A percentile compares a stretch with the other conserved stretches of the same genome.
phyloP scores from a whole-genome alignment of 53 echinoderm and acorn worm species.

The Antedon mediterranea region DNA sequence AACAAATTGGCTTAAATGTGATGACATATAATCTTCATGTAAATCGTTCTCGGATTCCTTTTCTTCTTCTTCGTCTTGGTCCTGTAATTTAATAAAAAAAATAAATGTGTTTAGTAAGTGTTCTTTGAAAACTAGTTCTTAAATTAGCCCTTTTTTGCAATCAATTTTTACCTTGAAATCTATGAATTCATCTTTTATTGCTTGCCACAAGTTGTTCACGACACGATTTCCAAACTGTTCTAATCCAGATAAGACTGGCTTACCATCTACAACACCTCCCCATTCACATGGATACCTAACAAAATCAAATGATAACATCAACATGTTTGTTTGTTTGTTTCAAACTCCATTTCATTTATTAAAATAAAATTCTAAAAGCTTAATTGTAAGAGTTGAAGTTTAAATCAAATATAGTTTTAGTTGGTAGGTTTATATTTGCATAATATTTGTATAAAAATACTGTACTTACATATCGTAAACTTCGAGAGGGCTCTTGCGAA shows the following conservation, averaged over 20 bases:
- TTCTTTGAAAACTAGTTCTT: not conserved
- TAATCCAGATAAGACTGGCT: slow-evolving; percentile 55
- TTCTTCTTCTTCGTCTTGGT: slow-evolving; percentile 43
- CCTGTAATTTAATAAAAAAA: slow-evolving; percentile 29
- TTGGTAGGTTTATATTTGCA: too few relatives aligned
- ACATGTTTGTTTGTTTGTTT: too few relatives aligned
- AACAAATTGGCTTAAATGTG: slow-evolving; percentile 40
- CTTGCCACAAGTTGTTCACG: slow-evolving; percentile 86
- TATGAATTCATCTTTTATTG: slow-evolving; percentile 30
- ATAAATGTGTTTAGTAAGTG: not conserved
- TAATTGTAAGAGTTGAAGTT: too few relatives aligned
- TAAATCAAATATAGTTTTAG: too few relatives aligned
- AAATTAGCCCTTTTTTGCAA: too few relatives aligned
- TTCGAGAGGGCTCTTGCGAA: slow-evolving; percentile 58
- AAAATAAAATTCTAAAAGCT: too few relatives aligned
- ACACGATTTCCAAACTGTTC: slow-evolving; percentile 84
- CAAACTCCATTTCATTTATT: too few relatives aligned
- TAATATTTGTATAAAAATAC: too few relatives aligned
- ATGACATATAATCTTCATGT: slow-evolving; percentile 59
- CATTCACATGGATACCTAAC: slow-evolving; percentile 74
- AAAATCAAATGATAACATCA: not conserved
- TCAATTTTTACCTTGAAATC: too few relatives aligned
- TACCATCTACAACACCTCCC: slow-evolving; percentile 67
- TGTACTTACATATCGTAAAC: slow-evolving; percentile 60
- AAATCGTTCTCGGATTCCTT: slow-evolving; percentile 33